A percentile compares a stretch with the other conserved stretches of the same genome.
Conservation (phyloP, 2,113 vertebrate species). For the Coreoperca whiteheadi region DNA sequence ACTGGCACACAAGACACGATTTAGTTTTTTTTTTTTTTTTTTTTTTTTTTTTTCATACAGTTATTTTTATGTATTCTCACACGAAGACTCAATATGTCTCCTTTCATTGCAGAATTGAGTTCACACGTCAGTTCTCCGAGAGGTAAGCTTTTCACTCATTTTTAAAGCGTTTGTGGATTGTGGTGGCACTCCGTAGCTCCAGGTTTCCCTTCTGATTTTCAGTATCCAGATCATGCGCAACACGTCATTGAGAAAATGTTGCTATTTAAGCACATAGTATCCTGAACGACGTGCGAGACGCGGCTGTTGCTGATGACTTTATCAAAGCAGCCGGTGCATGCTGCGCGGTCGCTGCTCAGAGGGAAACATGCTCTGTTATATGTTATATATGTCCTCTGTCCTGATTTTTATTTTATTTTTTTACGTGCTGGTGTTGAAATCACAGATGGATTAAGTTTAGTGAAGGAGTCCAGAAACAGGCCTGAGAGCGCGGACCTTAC, state of each 20-base stretch:
- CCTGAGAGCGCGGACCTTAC: conserved; percentile 1
- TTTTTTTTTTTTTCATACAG: conserved; percentile 70
- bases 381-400: too few species aligned
- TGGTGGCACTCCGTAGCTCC: neutral
- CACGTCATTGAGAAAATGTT: conserved; percentile 55
- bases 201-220: conserved; percentile 42
- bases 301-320: conserved; percentile 38
- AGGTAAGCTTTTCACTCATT: conserved; percentile 80
- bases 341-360: neutral
- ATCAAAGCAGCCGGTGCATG: conserved; percentile 1
- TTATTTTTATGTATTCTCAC: conserved; percentile 81
- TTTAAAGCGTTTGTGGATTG: conserved; percentile 35
- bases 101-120: conserved; percentile 77
- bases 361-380: neutral
- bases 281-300: conserved; percentile 6
- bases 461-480: conserved; percentile 36
- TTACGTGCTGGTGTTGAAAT: neutral
- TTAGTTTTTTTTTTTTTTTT: conserved; percentile 73
- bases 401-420: neutral
- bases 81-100: conserved; percentile 72
- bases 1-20: conserved; percentile 82
- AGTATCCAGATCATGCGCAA: conserved; percentile 62
- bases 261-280: conserved; percentile 42
- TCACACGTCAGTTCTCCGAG: conserved; percentile 63
- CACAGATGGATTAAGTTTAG: conserved; percentile 38